These are phyloP conservation scores for Bhutanitis thaidina DNA, from an alignment of 2,888 invertebrate genomes.

Conservation along the genomic window DNA sequence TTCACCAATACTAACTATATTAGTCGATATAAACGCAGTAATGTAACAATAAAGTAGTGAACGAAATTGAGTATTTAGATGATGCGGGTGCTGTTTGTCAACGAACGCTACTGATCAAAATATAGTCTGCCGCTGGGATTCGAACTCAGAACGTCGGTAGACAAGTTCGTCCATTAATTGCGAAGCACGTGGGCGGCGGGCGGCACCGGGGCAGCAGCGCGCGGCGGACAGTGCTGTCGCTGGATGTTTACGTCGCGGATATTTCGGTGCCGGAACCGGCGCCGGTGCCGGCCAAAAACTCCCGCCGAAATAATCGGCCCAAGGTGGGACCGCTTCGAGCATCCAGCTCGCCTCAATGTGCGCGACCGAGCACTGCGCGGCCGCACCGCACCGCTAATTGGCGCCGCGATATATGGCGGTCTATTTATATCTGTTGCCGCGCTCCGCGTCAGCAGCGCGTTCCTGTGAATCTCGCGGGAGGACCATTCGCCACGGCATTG, in stretches of 20 bases:
- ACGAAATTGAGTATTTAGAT: too few relatives aligned
- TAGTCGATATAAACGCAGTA: too few relatives aligned
- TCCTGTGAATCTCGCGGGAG: background rate
- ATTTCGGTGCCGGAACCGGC: slow-evolving; percentile 71
- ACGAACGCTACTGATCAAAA: too few relatives aligned
- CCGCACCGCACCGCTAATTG: slow-evolving; percentile 26
- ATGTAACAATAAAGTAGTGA: too few relatives aligned
- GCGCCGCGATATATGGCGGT: slow-evolving; percentile 19
- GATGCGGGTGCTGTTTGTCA: too few relatives aligned
- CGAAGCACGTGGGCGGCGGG: too few relatives aligned
- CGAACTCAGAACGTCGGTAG: too few relatives aligned
- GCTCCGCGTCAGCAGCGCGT: background rate
- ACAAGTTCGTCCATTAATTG: too few relatives aligned
- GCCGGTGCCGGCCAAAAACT: slow-evolving; percentile 52
- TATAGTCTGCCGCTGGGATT: too few relatives aligned
- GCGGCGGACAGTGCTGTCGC: background rate
- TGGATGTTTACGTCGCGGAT: slow-evolving; percentile 39
- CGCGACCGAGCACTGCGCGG: too few relatives aligned
- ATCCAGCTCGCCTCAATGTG: too few relatives aligned
- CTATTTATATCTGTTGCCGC: background rate
- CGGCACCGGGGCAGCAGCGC: background rate
- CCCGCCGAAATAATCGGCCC: slow-evolving; percentile 60
- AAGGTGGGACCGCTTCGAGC: slow-evolving; percentile 58
- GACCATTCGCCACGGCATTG: background rate
- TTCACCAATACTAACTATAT: too few relatives aligned